phyloP scores from a whole-genome alignment of 2,797 vertebrate species.

The Platyrinchus mystaceus region DNA sequence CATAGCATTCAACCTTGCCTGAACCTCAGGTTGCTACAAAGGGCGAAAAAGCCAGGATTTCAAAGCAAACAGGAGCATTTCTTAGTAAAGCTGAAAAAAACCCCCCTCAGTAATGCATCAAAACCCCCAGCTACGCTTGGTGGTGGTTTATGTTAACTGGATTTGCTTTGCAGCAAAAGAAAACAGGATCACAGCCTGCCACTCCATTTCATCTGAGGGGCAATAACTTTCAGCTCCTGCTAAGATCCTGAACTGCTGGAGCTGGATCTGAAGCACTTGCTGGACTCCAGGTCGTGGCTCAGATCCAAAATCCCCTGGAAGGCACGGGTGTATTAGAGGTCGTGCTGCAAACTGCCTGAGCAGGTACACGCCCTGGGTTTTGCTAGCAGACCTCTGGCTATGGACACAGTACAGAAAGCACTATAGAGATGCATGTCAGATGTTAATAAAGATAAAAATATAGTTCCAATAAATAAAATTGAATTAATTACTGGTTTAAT shows the following conservation, averaged over 20 bases:
- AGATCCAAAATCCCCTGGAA: not conserved
- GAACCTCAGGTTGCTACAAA: not conserved
- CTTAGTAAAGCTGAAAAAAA: not conserved
- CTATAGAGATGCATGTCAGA: not conserved
- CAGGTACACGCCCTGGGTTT: not conserved
- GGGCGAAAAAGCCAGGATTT: not conserved
- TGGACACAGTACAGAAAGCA: not conserved
- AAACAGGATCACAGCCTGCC: not conserved
- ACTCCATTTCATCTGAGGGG: not conserved
- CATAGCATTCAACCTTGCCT: not conserved
- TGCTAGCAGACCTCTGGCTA: not conserved
- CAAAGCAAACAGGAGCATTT: not conserved
- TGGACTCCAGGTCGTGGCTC: not conserved
- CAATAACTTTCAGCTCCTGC: not conserved
- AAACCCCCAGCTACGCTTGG: not conserved
- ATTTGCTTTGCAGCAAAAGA: not conserved
- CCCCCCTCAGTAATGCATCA: not conserved
- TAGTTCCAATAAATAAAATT: slow-evolving; percentile 62
- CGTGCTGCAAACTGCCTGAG: not conserved
- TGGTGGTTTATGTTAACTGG: not conserved
- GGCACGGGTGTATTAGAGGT: not conserved
- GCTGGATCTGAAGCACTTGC: not conserved
- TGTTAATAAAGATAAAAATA: slow-evolving; percentile 63
- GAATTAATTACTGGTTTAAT: slow-evolving; percentile 70
- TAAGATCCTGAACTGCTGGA: not conserved